Evolutionary conservation across 2,888 invertebrate species (phyloP).

Genomic region (Cecidostiba fungosa): DNA sequence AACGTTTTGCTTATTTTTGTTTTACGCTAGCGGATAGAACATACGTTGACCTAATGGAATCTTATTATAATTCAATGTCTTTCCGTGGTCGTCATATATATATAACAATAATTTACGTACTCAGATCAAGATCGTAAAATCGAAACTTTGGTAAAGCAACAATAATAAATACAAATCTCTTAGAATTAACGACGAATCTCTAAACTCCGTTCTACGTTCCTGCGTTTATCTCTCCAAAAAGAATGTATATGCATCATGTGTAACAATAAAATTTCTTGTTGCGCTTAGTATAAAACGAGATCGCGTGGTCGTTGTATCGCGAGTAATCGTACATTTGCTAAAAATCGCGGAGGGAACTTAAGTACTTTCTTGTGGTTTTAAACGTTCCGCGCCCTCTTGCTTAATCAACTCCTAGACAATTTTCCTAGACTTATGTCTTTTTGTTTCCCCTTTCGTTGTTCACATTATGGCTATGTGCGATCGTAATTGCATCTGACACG

Average conservation of each 20-base stretch:
- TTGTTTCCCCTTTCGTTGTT: slow-evolving; percentile 44
- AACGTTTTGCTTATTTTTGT: slow-evolving; percentile 47
- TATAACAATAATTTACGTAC: background rate
- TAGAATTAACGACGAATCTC: background rate
- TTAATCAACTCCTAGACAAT: slow-evolving; percentile 13
- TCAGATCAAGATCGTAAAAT: background rate
- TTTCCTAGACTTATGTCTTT: background rate
- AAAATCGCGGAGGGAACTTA: slow-evolving; percentile 58
- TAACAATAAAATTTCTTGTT: slow-evolving; percentile 9
- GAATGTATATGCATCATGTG: background rate
- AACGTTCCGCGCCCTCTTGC: slow-evolving; percentile 18
- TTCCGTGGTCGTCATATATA: slow-evolving; percentile 33
- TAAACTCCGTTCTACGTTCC: background rate
- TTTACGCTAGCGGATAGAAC: slow-evolving; percentile 46
- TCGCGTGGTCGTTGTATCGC: slow-evolving; percentile 57
- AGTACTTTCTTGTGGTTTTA: slow-evolving; percentile 58
- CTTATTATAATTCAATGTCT: slow-evolving; percentile 62
- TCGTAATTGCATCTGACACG: slow-evolving; percentile 52
- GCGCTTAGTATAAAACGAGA: slow-evolving; percentile 34
- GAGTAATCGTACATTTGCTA: slow-evolving; percentile 48
- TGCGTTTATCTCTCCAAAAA: background rate
- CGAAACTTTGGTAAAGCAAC: background rate
- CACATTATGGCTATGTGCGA: slow-evolving; percentile 1
- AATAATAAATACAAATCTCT: background rate
- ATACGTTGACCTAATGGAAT: slow-evolving; percentile 48